phyloP scores from a whole-genome alignment of 2,888 invertebrate genomes.

The Buathra laborator region DNA sequence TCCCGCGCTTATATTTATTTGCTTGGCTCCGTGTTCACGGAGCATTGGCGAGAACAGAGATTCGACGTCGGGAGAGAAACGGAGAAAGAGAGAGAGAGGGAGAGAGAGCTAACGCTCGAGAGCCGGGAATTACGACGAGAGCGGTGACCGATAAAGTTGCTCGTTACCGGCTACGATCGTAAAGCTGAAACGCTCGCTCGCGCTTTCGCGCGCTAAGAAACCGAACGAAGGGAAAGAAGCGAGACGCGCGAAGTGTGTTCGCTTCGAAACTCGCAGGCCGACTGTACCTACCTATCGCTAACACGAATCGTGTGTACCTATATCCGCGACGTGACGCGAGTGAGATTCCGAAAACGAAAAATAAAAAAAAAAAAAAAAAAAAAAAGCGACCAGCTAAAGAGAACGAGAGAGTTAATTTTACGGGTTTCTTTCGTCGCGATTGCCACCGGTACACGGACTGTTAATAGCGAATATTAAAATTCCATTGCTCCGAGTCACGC shows the following conservation, averaged over 20 bases:
- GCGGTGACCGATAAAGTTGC: constrained; percentile 72
- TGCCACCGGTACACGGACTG: constrained; percentile 72
- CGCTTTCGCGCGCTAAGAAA: constrained; percentile 15
- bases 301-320: constrained; percentile 50
- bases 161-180: constrained; percentile 70
- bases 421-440: constrained; percentile 68
- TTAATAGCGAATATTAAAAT: constrained; percentile 66
- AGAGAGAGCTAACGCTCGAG: constrained; percentile 35
- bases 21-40: constrained; percentile 22
- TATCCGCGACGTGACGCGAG: constrained; percentile 48
- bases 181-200: constrained; percentile 56
- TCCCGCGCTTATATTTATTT: constrained; percentile 37
- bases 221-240: constrained; percentile 40
- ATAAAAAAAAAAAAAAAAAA: not conserved
- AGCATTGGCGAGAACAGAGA: not conserved
- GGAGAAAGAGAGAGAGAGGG: constrained; percentile 23
- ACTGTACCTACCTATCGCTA: constrained; percentile 50
- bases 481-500: constrained; percentile 67
- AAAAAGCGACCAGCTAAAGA: not conserved
- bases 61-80: too few species aligned
- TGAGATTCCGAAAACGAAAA: constrained; percentile 23
- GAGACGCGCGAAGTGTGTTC: not conserved
- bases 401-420: constrained; percentile 50
- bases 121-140: constrained; percentile 68
- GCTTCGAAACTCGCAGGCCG: constrained; percentile 37